Evolutionary conservation across 2,888 invertebrate species (phyloP).

Genomic region (Malacosoma neustria): DNA sequence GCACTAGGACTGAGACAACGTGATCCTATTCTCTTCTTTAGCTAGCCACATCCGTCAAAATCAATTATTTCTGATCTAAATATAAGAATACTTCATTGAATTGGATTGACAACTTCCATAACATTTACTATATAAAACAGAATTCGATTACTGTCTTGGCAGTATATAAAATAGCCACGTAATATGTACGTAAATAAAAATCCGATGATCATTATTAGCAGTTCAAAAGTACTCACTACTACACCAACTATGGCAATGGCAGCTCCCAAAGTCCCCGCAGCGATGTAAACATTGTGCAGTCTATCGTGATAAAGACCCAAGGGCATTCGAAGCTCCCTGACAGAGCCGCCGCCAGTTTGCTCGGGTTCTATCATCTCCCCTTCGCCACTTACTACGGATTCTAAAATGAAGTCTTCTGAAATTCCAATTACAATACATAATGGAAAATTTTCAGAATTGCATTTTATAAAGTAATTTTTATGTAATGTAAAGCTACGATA

Average conservation of each 20-base stretch:
- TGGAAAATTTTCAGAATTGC: background rate
- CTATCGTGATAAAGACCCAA: slow-evolving; percentile 77
- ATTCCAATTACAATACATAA: slow-evolving; percentile 3
- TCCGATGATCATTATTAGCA: too few relatives aligned
- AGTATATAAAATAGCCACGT: too few relatives aligned
- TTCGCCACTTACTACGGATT: slow-evolving; percentile 73
- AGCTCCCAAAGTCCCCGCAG: slow-evolving; percentile 83
- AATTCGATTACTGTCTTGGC: too few relatives aligned
- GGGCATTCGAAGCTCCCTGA: slow-evolving; percentile 71
- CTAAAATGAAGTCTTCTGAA: slow-evolving; percentile 81
- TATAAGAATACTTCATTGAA: too few relatives aligned
- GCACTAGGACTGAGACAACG: too few relatives aligned
- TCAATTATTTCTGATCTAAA: too few relatives aligned
- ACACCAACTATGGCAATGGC: slow-evolving; percentile 83
- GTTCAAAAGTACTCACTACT: slow-evolving; percentile 81
- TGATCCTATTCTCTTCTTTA: too few relatives aligned
- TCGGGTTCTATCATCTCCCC: slow-evolving; percentile 31
- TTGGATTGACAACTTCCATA: too few relatives aligned
- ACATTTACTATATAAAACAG: too few relatives aligned
- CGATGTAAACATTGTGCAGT: slow-evolving; percentile 85
- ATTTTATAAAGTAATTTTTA: slow-evolving; percentile 1
- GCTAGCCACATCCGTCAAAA: too few relatives aligned
- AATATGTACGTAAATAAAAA: too few relatives aligned
- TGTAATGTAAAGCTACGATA: too few relatives aligned
- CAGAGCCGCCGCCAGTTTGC: slow-evolving; percentile 38